phyloP scores from a whole-genome alignment of 30 jellyfish, hydroid and myxozoan genomes.

The Aurelia aurita region DNA sequence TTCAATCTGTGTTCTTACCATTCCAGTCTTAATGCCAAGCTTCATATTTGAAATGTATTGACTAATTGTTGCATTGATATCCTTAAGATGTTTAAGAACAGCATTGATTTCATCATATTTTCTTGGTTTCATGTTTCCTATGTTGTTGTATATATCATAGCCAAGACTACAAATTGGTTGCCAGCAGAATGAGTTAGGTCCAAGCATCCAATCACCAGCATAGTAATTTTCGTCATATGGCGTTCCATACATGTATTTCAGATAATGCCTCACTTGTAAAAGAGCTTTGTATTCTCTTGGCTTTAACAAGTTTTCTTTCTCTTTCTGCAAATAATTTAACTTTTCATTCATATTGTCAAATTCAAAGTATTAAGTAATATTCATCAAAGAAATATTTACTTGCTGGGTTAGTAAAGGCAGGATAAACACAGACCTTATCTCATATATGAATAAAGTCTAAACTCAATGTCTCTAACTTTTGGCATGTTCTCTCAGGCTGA shows the following conservation, averaged over 20 bases:
- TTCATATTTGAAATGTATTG: slow-evolving; percentile 81
- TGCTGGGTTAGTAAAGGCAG: too few relatives aligned
- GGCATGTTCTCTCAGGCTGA: too few relatives aligned
- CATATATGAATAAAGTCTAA: too few relatives aligned
- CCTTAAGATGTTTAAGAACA: slow-evolving; percentile 65
- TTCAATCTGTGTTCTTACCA: slow-evolving; percentile 90
- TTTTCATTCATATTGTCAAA: too few relatives aligned
- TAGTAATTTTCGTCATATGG: slow-evolving; percentile 80
- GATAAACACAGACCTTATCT: too few relatives aligned
- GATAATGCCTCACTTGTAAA: slow-evolving; percentile 79
- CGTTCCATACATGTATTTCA: slow-evolving; percentile 80
- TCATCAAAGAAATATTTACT: too few relatives aligned
- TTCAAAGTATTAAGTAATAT: not conserved
- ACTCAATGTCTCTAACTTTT: too few relatives aligned
- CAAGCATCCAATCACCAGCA: slow-evolving; percentile 94
- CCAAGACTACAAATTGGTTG: slow-evolving; percentile 87
- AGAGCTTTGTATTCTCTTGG: slow-evolving; percentile 94
- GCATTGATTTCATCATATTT: slow-evolving; percentile 65
- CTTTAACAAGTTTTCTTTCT: slow-evolving; percentile 63
- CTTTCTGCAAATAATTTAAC: slow-evolving; percentile 64
- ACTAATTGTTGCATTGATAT: slow-evolving; percentile 59
- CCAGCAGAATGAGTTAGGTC: slow-evolving; percentile 90
- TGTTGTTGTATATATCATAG: slow-evolving; percentile 64
- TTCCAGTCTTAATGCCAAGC: slow-evolving; percentile 87
- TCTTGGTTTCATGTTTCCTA: slow-evolving; percentile 78